phyloP scores from a whole-genome alignment of 2,888 invertebrate genomes.

The Gasteruption jaculator region DNA sequence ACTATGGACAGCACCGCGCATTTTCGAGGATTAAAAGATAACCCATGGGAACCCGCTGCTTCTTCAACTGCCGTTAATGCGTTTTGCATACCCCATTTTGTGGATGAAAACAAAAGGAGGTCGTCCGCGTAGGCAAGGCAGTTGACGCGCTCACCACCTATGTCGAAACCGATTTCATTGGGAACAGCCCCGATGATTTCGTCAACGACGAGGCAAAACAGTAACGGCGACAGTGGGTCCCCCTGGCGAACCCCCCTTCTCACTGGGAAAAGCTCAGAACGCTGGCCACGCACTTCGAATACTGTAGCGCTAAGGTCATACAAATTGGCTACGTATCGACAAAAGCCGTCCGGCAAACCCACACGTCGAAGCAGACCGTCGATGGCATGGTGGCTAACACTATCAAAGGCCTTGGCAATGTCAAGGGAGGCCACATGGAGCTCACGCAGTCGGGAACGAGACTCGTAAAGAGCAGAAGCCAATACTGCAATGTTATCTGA shows the following conservation, averaged over 20 bases:
- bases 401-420: constrained; percentile 50
- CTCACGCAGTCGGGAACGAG: constrained; percentile 30
- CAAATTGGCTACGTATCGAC: background rate
- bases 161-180: constrained; percentile 16
- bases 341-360: constrained; percentile 36
- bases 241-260: constrained; percentile 20
- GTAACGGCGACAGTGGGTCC: constrained; percentile 17
- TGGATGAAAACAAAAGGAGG: constrained; percentile 34
- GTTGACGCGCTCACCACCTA: constrained; percentile 23
- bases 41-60: constrained; percentile 2
- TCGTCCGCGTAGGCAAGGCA: constrained; percentile 47
- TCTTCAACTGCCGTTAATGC: constrained; percentile 17
- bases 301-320: constrained; percentile 21
- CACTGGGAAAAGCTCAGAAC: background rate
- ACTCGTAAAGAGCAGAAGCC: constrained; percentile 20
- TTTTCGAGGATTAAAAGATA: constrained; percentile 26
- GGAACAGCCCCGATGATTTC: constrained; percentile 13
- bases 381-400: constrained; percentile 36
- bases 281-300: constrained; percentile 7
- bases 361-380: constrained; percentile 32
- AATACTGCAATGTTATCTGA: constrained; percentile 24
- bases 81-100: constrained; percentile 37
- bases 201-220: constrained; percentile 21
- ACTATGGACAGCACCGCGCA: constrained; percentile 32
- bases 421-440: constrained; percentile 48